Conservation (phyloP, 1,140 invertebrate species). For the Hetaerina americana region DNA sequence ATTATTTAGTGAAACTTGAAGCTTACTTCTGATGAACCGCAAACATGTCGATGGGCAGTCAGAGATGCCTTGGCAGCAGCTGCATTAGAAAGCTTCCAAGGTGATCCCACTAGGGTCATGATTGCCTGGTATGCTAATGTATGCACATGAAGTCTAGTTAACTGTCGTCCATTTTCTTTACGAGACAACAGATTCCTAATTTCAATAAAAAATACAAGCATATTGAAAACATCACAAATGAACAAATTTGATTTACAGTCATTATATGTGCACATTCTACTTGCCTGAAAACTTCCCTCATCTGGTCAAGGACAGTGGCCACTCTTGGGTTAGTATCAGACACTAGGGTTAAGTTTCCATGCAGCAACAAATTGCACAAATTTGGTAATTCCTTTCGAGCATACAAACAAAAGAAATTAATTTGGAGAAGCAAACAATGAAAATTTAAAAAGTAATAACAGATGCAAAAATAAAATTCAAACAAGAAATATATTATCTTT, state of each 20-base stretch:
- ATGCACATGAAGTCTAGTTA: conserved; percentile 73
- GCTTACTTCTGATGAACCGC: conserved; percentile 48
- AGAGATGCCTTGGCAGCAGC: conserved; percentile 74
- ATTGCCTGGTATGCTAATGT: conserved; percentile 80
- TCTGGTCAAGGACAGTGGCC: conserved; percentile 68
- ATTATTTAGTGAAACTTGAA: conserved; percentile 16
- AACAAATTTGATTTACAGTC: not conserved
- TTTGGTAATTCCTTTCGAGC: conserved; percentile 55
- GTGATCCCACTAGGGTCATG: conserved; percentile 47
- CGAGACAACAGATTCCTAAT: not conserved
- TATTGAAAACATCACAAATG: not conserved
- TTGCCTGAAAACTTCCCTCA: conserved; percentile 56
- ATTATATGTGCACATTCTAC: conserved; percentile 9
- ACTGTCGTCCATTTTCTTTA: conserved; percentile 32
- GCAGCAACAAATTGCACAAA: conserved; percentile 49
- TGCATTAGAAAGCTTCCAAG: conserved; percentile 63
- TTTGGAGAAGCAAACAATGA: not conserved
- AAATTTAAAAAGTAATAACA: not conserved
- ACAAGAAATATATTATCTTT: too few species aligned
- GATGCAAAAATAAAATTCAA: not conserved
- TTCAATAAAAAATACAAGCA: not conserved
- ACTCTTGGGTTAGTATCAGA: conserved; percentile 68
- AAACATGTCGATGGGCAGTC: conserved; percentile 73
- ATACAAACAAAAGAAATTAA: conserved; percentile 2
- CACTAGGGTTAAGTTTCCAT: conserved; percentile 59